These are phyloP conservation scores for Oncorhynchus tshawytscha DNA, from an alignment of 2,113 vertebrate species.

Conservation along the genomic window DNA sequence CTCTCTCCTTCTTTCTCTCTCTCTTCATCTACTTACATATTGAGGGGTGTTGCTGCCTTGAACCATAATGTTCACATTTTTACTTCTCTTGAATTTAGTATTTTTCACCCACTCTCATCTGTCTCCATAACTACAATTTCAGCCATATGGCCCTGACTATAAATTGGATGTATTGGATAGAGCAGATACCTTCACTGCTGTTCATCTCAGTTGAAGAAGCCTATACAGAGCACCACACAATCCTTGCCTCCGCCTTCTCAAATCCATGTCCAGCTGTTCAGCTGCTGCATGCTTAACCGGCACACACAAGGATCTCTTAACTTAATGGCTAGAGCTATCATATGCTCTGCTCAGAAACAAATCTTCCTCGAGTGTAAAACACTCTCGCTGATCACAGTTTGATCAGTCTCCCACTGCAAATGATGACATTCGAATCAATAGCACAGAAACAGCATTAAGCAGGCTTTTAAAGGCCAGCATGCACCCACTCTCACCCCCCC, in stretches of 20 bases:
- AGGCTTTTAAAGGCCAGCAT: not conserved
- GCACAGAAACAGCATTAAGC: constrained; percentile 10
- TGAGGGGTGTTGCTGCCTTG: too few relatives aligned
- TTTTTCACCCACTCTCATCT: too few relatives aligned
- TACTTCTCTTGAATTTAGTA: not conserved
- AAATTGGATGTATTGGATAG: not conserved
- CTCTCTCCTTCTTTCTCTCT: too few relatives aligned
- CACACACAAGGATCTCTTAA: too few relatives aligned
- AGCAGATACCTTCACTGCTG: not conserved
- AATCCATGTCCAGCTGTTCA: constrained; percentile 54
- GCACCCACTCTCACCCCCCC: not conserved
- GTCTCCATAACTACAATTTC: not conserved
- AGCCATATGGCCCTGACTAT: not conserved
- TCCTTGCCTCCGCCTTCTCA: constrained; percentile 22
- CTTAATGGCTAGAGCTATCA: too few relatives aligned
- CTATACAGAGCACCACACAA: not conserved
- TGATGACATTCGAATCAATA: constrained; percentile 23
- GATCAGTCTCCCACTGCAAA: constrained; percentile 34
- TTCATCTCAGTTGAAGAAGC: not conserved
- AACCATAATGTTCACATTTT: not conserved
- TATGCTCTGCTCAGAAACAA: constrained; percentile 7
- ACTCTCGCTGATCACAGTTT: constrained; percentile 42
- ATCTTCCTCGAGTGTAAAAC: constrained; percentile 49
- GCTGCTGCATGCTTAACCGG: constrained; percentile 14
- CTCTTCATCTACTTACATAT: too few relatives aligned